Base-by-base conservation (phyloP, 1,140 invertebrate species). In the Caenorhabditis inopinata region DNA sequence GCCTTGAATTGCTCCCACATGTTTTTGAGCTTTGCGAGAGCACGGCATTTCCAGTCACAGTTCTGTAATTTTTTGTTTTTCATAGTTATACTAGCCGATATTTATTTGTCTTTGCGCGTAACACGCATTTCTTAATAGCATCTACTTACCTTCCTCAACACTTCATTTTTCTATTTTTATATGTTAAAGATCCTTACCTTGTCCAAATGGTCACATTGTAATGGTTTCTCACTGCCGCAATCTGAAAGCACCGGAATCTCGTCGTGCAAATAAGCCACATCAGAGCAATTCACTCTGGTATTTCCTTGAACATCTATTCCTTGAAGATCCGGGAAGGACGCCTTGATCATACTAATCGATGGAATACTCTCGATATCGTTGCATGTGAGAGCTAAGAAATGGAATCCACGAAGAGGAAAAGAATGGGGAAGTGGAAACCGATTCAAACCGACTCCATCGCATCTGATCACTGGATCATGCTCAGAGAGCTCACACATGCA, bases 1-100 rank as follows among this genome's bases (percentile, higher is more conserved):
- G 74, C 78, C 58, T 79, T 79, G 62, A 79, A 74, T 62, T 79
- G 35, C 4, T 21, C 58, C 78, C 78, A 79, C 62, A 79, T 58
- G n/a, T 74, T 68, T 35, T 79, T 79, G 35, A 79, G 27, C n/a
- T 74, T 74, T 1, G 46, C 18, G 0, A 79, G 68, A 2, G 78
- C 45, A 23, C 78, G 78, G 27, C 78, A 79, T 18, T 74, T 74
- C 78, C 78, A 79, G 58, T 79, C 78, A 35, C 78, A 79, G 12
- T 46, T 47, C 62, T 74, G 35, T 35, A 74, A 53, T n/a, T n/a
- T n/a, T n/a, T n/a, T n/a, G n/a, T n/a, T n/a, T n/a, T n/a, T n/a
- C n/a, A n/a, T n/a, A n/a, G n/a, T n/a, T n/a, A n/a, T n/a, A n/a
- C n/a, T n/a, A n/a, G n/a, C n/a, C n/a, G n/a, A n/a, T n/a, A n/a